These are phyloP conservation scores for Petrosia ficiformis DNA, from an alignment of 37 sponge, comb jelly and placozoan species.

Conservation along the genomic window DNA sequence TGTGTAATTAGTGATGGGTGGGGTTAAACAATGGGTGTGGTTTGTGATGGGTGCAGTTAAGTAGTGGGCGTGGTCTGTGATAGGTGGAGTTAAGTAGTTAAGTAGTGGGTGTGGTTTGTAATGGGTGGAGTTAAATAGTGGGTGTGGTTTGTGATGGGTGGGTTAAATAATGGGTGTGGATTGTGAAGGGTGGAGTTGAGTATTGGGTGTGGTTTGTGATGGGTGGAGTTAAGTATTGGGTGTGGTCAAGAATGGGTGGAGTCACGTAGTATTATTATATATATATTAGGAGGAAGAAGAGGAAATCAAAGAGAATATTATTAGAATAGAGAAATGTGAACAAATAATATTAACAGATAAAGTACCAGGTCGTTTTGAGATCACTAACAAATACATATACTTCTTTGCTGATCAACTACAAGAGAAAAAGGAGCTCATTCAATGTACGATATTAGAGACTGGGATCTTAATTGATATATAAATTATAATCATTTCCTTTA, in stretches of 20 bases:
- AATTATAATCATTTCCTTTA: neutral
- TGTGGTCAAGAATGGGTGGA: too few relatives aligned
- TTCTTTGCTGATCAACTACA: slow-evolving; percentile 60
- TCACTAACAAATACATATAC: slow-evolving; percentile 80
- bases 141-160: too few relatives aligned
- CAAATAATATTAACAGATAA: slow-evolving; percentile 72
- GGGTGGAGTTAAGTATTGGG: too few relatives aligned
- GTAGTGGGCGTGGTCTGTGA: too few relatives aligned
- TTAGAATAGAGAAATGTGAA: slow-evolving; percentile 54
- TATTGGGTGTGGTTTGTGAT: neutral
- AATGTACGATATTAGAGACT: neutral
- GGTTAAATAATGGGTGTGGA: too few relatives aligned
- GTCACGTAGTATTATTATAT: neutral
- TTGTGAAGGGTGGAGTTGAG: neutral
- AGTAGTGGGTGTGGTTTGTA: too few relatives aligned
- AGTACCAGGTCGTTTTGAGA: slow-evolving; percentile 77
- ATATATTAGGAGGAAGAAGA: neutral
- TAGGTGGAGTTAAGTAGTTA: neutral
- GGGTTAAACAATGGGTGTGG: neutral
- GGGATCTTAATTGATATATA: neutral
- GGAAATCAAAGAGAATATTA: slow-evolving; percentile 31
- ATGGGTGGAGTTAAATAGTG: too few relatives aligned
- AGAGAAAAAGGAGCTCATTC: slow-evolving; percentile 39
- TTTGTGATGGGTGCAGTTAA: too few relatives aligned
- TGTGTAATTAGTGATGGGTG: too few relatives aligned